Conservation (phyloP, 2,113 vertebrate genomes). For the Platysteira castanea region DNA sequence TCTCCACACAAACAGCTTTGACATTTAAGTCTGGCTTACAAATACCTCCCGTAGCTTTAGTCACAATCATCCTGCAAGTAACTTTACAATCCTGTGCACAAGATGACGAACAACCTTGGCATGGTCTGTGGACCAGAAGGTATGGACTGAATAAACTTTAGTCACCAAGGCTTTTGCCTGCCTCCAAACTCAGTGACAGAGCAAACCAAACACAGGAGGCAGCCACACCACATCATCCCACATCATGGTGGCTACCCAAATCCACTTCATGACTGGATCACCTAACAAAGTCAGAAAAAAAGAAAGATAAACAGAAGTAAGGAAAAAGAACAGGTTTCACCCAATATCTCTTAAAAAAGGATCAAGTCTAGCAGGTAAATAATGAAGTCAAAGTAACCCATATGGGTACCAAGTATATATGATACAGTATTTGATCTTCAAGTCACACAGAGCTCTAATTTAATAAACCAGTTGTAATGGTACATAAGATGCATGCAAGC, state of each 20-base stretch:
- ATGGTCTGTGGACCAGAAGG: neutral
- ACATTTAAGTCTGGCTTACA: neutral
- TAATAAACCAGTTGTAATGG: neutral
- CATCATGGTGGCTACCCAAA: fast-evolving
- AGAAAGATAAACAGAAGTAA: neutral
- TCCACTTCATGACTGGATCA: neutral
- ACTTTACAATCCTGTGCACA: neutral
- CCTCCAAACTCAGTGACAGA: neutral
- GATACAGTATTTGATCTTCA: neutral
- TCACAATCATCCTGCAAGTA: neutral
- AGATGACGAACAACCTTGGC: neutral
- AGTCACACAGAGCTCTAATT: neutral
- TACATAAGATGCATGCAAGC: neutral
- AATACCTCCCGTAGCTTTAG: neutral
- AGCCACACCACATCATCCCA: neutral
- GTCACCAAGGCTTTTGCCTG: neutral
- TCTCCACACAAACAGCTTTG: neutral
- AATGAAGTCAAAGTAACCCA: neutral
- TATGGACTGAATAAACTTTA: neutral
- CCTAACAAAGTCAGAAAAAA: fast-evolving
- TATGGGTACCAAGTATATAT: neutral
- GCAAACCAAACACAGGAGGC: neutral
- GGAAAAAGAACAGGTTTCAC: neutral
- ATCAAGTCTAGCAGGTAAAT: neutral
- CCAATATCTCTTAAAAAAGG: neutral